A percentile compares a stretch with the other conserved stretches of the same genome.
These are phyloP conservation scores for Pomacea canaliculata DNA, from an alignment of 2,888 invertebrate species.

Conservation along the genomic window DNA sequence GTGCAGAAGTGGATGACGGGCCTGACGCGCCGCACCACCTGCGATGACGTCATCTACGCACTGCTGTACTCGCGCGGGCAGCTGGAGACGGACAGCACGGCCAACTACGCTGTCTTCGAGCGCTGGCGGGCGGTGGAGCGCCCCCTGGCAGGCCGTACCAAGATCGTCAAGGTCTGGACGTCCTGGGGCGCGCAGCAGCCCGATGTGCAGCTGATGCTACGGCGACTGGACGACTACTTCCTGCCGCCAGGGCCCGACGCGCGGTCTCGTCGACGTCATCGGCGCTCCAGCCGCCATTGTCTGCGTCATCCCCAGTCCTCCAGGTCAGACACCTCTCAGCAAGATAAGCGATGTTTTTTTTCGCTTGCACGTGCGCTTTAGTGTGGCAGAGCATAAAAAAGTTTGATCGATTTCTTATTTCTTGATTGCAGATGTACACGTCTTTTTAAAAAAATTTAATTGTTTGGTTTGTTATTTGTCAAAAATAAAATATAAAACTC, in stretches of 20 bases:
- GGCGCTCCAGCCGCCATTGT: constrained; percentile 22
- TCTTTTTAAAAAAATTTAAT: too few species aligned
- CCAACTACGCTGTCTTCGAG: constrained; percentile 73
- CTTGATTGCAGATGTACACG: too few species aligned
- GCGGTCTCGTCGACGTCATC: constrained; percentile 41
- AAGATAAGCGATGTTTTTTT: background rate
- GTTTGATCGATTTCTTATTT: too few species aligned
- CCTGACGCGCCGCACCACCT: constrained; percentile 81
- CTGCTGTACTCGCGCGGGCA: constrained; percentile 74
- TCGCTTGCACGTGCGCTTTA: background rate
- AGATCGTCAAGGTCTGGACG: constrained; percentile 76
- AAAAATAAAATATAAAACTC: too few species aligned
- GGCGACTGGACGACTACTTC: constrained; percentile 52
- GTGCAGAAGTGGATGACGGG: constrained; percentile 86
- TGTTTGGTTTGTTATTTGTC: too few species aligned
- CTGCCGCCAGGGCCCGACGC: constrained; percentile 32
- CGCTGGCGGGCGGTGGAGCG: constrained; percentile 77
- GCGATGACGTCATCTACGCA: constrained; percentile 82
- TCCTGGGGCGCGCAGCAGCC: constrained; percentile 83
- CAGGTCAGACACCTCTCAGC: constrained; percentile 7
- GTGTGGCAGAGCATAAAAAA: background rate
- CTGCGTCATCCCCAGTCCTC: constrained; percentile 11
- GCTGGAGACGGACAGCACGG: constrained; percentile 81
- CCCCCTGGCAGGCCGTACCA: constrained; percentile 70
- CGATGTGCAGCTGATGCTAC: constrained; percentile 72